Base-by-base conservation (phyloP, 2,113 vertebrate genomes). In the Nyctereutes procyonoides region DNA sequence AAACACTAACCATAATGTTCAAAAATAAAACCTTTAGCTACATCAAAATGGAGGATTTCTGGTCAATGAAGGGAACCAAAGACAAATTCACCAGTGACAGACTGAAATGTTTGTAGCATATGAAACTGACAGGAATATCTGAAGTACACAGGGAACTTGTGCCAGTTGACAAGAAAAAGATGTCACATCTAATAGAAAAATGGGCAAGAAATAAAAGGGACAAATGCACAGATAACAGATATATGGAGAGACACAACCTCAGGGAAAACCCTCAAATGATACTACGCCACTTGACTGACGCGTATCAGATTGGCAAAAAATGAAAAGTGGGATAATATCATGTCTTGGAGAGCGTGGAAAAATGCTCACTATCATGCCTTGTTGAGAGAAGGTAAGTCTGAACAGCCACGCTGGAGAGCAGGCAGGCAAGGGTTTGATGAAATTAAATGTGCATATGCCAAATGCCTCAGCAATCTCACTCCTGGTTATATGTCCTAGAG, bases 21-120 rank as follows among this genome's bases (percentile, higher is more conserved):
- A 56, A n/a, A 77, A 35, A 77, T 53, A 77, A 56, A 82, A 56
- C 30, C 32, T 71, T 65, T 30, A 67, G 53, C 17, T 58, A 77
- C 26, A 55, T 60, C 38, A 82, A 79, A 88, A 79, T 79, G 8
- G 32, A 79, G 43, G 3, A 43, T 71, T 30, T 63, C 32, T 56
- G n/a, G 17, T 95, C 69, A 84, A 8, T 56, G 28, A 30, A 71
- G 12, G 51, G 26, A 89, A 60, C 58, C 60, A 93, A 84, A 53
- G 69, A 53, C 76, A 83, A 67, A 92, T 35, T 88, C 88, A n/a
- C 56, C 30, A 77, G 24, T 95, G 32, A 96, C 13, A 82, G 48
- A 74, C 35, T 81, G 26, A 91, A 96, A n/a, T 35, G 28, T 76
- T 60, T 67, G 30, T 35, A 51, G 16, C 30, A 73, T 26, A 51